Evolutionary conservation across 2,113 vertebrate species (phyloP), one percentile per base, ranked within the genome.

Genomic region (Dicentrarchus labrax): DNA sequence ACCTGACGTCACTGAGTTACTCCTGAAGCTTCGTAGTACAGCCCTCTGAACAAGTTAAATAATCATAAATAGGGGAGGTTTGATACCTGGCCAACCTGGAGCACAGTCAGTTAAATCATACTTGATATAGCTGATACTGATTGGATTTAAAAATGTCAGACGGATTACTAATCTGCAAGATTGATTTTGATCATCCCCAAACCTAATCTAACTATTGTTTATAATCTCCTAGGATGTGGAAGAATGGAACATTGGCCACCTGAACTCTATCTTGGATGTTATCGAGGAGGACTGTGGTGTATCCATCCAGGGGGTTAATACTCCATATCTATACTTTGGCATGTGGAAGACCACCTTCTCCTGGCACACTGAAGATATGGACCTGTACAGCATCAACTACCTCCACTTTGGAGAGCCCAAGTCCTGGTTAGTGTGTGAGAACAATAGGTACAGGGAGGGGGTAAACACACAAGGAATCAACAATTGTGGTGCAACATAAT

Each of bases 291-390:
- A 99, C 71, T 97, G 96, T 43, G 98, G 98, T 19, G 97, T 99
- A 76, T 98, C 97, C 70, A 98, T 99, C 19, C 97, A 99, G 88
- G 98, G 98, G 15, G 98, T 99, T 47, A 99, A 99, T 94, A 99
- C 98, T 0, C 98, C 98, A 0, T 99, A 99, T 89, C 95, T 99
- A 0, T 99, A 99, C 94, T 99, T 99, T 88, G 98, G 98, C 74
- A 99, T 99, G 98, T 99, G 98, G 98, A 99, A 99, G 94, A 99
- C 98, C 57, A 98, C 97, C 8, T 99, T 99, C 87, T 96, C 98
- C 0, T 99, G 98, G 98, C 98, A 99, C 92, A 99, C 98, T 0
- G 98, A 99, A 91, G 98, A 99, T 83, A 99, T 99, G 98, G 98
- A 99, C 92, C 97, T 99, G 68, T 99, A 99, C 93, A 99, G 98